Base-by-base conservation (phyloP, 23 tunicate species). In the Oikopleura vanhoeffeni region DNA sequence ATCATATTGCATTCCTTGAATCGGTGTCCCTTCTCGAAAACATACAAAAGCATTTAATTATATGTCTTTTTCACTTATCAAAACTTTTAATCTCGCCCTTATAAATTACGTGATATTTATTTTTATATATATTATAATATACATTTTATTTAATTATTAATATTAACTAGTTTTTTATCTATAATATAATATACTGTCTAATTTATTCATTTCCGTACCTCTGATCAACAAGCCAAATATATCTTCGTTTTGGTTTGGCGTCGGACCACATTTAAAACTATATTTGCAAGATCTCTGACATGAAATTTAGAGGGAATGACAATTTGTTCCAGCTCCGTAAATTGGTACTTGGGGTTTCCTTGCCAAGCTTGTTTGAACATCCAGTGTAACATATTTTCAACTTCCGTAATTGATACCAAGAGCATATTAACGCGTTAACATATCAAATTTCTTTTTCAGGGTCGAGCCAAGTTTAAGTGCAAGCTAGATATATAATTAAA, bases 261-360 rank as follows among this genome's bases (percentile, higher is more conserved):
- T 84, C 57, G n/a, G 40, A 67, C 28, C 83, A 27, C 8, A 13
- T 76, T 8, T 8, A 33, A 76, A 76, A 76, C 39, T 33, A 8
- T 76, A 8, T 18, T 13, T 18, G 89, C 98, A 42, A 93, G 60
- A 85, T 93, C 98, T 86, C 88, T 87, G 41, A 93, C 85, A 67
- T 93, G 98, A 41, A 93, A 89, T 8, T 91, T 93, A 58, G 98
- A 94, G 76, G 90, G 90, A 75, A 93, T 84, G 76, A 88, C 88
- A 40, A 91, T n/a, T n/a, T n/a, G n/a, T n/a, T n/a, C 98, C 98
- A 41, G 89, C 88, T n/a, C 98, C 98, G 76, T 89, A 93, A 57
- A 90, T 87, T 42, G 87, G 98, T 28, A 93, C 84, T 13, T 89
- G 3, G 91, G 89, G 39, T 93, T 88, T n/a, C 98, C 98, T 39